Conservation (phyloP, 2,797 vertebrate species). For the Pseudochromis fuscus region DNA sequence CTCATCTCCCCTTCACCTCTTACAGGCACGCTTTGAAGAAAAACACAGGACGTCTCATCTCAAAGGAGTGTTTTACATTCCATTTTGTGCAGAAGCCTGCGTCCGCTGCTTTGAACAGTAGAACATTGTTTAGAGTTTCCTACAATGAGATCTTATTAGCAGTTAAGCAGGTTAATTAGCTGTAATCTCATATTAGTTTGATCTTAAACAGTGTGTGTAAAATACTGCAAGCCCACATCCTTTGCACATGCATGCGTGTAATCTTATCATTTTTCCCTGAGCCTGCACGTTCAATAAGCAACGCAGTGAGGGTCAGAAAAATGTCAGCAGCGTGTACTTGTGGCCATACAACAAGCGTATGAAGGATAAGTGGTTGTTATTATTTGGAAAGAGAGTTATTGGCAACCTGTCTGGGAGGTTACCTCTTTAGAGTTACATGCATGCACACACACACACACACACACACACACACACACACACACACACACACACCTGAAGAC, state of each 20-base stretch:
- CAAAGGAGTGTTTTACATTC: conserved; percentile 63
- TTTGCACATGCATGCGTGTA: conserved; percentile 37
- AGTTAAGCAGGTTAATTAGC: conserved; percentile 44
- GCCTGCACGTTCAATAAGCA: conserved; percentile 49
- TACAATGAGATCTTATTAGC: conserved; percentile 31
- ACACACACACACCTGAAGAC: conserved; percentile 21
- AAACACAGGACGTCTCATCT: conserved; percentile 63
- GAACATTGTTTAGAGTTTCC: conserved; percentile 44
- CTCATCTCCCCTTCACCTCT: conserved; percentile 21
- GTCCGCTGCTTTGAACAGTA: conserved; percentile 34
- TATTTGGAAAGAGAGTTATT: conserved; percentile 60
- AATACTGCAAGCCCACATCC: conserved; percentile 7
- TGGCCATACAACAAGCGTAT: conserved; percentile 33
- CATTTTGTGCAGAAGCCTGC: conserved; percentile 43
- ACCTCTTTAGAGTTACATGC: conserved; percentile 34
- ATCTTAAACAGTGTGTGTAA: conserved; percentile 2
- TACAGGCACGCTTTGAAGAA: conserved; percentile 64
- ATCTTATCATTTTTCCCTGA: conserved; percentile 47
- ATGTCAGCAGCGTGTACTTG: conserved; percentile 56
- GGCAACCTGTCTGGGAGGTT: conserved; percentile 65
- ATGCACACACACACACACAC: not conserved
- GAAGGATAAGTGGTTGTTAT: conserved; percentile 68
- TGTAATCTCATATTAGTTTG: conserved; percentile 42
- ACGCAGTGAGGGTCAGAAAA: conserved; percentile 50
- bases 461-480: not conserved